Conservation (phyloP, 2,797 vertebrate genomes). For the Nannoperca australis region DNA sequence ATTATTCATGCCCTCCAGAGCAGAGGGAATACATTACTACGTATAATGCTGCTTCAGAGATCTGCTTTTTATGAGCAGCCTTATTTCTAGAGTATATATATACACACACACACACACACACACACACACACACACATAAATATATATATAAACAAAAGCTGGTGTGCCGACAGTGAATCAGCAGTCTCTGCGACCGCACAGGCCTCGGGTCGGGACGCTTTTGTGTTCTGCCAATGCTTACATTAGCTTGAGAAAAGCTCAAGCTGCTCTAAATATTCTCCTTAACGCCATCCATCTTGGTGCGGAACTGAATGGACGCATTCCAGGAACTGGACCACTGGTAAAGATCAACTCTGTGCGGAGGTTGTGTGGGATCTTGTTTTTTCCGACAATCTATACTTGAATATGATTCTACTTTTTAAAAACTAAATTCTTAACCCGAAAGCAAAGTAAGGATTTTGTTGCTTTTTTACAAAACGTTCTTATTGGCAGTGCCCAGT, state of each 20-base stretch:
- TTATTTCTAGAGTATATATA: conserved; percentile 86
- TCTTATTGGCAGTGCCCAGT: conserved; percentile 27
- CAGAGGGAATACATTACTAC: conserved; percentile 76
- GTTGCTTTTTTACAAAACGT: conserved; percentile 5
- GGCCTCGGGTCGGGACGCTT: conserved; percentile 83
- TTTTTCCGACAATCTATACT: conserved; percentile 63
- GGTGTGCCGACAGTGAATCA: conserved; percentile 87
- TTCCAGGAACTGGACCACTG: conserved; percentile 80
- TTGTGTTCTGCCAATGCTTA: conserved; percentile 88
- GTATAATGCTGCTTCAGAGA: conserved; percentile 75
- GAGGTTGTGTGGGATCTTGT: conserved; percentile 60
- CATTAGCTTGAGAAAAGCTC: conserved; percentile 85
- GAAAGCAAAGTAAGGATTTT: conserved; percentile 17
- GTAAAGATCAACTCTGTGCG: conserved; percentile 71
- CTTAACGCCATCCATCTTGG: conserved; percentile 80
- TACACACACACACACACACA: conserved; percentile 31
- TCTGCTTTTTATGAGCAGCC: conserved; percentile 84
- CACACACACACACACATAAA: no score
- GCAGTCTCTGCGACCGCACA: conserved; percentile 82
- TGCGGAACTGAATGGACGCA: conserved; percentile 68
- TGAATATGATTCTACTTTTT: conserved; percentile 20
- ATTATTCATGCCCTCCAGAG: conserved; percentile 77
- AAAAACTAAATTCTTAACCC: conserved; percentile 15
- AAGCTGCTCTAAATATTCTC: conserved; percentile 86
- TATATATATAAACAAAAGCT: conserved; percentile 88